A percentile compares a stretch with the other conserved stretches of the same genome.
Conservation (phyloP, 2,888 invertebrate genomes). For the Drosophila demipolita region DNA sequence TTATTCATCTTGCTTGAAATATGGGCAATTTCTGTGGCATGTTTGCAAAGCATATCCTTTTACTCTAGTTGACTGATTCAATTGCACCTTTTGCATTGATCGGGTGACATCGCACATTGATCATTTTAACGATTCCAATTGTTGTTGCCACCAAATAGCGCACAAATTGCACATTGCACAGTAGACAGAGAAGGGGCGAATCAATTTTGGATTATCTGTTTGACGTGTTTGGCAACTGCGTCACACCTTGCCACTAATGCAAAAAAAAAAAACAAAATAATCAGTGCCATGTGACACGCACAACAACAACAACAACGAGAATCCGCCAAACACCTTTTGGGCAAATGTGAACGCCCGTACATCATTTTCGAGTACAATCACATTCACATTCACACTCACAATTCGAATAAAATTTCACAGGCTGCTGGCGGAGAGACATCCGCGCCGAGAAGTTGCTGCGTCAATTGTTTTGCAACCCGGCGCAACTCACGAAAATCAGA, state of each 20-base stretch:
- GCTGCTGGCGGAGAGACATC: conserved; percentile 69
- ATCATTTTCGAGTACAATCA: conserved; percentile 50
- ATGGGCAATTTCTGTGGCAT: not conserved
- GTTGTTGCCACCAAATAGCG: conserved; percentile 16
- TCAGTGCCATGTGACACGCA: conserved; percentile 34
- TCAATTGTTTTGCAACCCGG: conserved; percentile 76
- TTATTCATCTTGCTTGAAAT: not conserved
- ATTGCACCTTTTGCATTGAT: conserved; percentile 47
- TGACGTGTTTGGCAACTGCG: conserved; percentile 60
- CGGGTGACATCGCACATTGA: conserved; percentile 34
- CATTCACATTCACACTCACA: conserved; percentile 15
- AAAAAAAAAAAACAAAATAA: not conserved
- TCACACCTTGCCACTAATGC: conserved; percentile 66
- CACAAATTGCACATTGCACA: conserved; percentile 42
- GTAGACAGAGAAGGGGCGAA: conserved; percentile 21
- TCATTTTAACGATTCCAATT: conserved; percentile 42
- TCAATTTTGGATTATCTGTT: conserved; percentile 63
- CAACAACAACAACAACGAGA: conserved; percentile 8
- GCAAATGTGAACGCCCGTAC: conserved; percentile 73
- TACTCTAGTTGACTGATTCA: not conserved
- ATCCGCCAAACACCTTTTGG: conserved; percentile 67
- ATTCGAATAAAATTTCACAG: conserved; percentile 61
- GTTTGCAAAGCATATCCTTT: not conserved
- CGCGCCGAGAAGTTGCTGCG: conserved; percentile 62
- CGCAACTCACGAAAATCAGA: conserved; percentile 54